Evolutionary conservation across 2,888 invertebrate genomes (phyloP).

Genomic region (Parthenolecanium corni): DNA sequence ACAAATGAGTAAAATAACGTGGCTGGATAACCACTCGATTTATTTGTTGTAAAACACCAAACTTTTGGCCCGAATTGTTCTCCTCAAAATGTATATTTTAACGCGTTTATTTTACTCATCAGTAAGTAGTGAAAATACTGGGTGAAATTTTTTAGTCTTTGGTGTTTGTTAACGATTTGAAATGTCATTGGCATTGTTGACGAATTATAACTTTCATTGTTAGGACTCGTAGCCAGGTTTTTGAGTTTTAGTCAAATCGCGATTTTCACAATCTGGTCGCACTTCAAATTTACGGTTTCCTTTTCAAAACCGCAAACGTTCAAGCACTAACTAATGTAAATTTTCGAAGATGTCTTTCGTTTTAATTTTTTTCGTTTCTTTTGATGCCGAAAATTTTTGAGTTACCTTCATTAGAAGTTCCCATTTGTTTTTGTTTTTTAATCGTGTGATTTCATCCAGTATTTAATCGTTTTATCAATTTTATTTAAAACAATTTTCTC

Average conservation of each 20-base stretch:
- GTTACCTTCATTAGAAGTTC: constrained; percentile 1
- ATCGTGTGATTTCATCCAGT: background rate
- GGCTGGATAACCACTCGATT: background rate
- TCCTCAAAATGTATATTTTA: background rate
- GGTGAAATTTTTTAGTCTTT: constrained; percentile 10
- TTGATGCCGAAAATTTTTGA: too few species aligned
- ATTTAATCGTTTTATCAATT: background rate
- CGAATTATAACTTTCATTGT: background rate
- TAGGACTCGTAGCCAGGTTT: background rate
- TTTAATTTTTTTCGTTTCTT: background rate
- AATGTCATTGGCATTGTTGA: background rate
- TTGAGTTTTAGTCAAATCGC: background rate
- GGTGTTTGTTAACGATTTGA: background rate
- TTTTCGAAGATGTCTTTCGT: background rate
- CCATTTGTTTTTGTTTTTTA: constrained; percentile 4
- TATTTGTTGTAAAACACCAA: background rate
- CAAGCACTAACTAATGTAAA: background rate
- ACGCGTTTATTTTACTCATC: background rate
- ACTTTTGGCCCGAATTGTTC: constrained; percentile 4
- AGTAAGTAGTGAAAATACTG: background rate
- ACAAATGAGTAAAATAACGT: constrained; percentile 15
- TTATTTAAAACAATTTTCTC: constrained; percentile 3
- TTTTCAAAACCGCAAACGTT: background rate
- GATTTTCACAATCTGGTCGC: too few species aligned
- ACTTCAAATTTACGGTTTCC: background rate